Conservation (phyloP, 2,797 vertebrate genomes). For the Sebastes umbrosus region DNA sequence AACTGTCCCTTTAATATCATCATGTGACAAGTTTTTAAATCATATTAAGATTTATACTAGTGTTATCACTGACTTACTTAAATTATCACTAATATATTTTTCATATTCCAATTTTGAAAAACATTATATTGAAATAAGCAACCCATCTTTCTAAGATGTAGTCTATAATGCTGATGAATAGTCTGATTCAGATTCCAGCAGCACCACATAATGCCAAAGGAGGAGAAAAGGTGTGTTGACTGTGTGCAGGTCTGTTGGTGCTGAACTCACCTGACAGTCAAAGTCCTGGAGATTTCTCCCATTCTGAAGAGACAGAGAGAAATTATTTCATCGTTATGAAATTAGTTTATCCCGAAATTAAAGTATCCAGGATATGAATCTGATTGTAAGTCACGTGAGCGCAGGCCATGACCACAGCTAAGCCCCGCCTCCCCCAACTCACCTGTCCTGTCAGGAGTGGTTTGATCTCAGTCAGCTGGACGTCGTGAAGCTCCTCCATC, state of each 20-base stretch:
- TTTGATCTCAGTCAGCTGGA: slow-evolving; percentile 95
- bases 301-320: slow-evolving; percentile 78
- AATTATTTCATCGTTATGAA: background rate
- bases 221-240: background rate
- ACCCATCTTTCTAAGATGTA: background rate
- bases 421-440: background rate
- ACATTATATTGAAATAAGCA: background rate
- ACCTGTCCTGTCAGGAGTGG: slow-evolving; percentile 92
- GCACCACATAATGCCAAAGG: background rate
- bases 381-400: background rate
- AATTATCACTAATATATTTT: background rate
- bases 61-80: too few species aligned
- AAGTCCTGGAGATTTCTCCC: slow-evolving; percentile 94
- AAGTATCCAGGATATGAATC: background rate
- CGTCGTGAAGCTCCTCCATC: slow-evolving; percentile 96
- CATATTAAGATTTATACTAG: background rate
- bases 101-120: background rate
- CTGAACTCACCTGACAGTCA: slow-evolving; percentile 89
- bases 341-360: background rate
- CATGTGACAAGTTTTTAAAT: background rate
- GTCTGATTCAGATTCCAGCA: background rate
- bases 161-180: background rate
- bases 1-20: background rate
- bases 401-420: rapidly evolving
- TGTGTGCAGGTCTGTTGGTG: background rate